Evolutionary conservation across 2,113 vertebrate species (phyloP).

Genomic region (Bambusicola thoracicus): DNA sequence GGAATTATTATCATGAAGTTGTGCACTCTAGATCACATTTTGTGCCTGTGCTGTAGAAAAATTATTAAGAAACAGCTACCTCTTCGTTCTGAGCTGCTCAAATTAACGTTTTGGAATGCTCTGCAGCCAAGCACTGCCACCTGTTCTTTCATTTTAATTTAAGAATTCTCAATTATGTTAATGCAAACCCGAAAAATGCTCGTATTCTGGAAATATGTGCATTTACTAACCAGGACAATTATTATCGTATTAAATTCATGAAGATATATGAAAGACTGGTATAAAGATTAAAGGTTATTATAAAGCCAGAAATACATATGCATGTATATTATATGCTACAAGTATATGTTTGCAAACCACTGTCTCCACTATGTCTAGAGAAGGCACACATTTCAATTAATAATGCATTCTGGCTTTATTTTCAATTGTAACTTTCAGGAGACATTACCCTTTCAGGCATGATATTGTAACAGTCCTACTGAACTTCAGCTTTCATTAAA

Average conservation of each 20-base stretch:
- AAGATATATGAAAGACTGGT: slow-evolving; percentile 43
- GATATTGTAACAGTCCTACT: slow-evolving; percentile 41
- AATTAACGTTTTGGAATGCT: slow-evolving; percentile 23
- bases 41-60: background rate
- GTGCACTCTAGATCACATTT: background rate
- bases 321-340: slow-evolving; percentile 15
- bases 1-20: slow-evolving; percentile 17
- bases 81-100: background rate
- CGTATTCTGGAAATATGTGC: slow-evolving; percentile 17
- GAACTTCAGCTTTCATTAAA: slow-evolving; percentile 49
- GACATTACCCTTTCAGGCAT: slow-evolving; percentile 49
- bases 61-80: slow-evolving; percentile 29
- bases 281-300: slow-evolving; percentile 65
- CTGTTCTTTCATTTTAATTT: slow-evolving; percentile 50
- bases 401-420: slow-evolving; percentile 46
- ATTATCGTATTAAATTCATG: slow-evolving; percentile 58
- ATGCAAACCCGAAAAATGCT: slow-evolving; percentile 12
- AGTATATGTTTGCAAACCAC: slow-evolving; percentile 64
- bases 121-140: slow-evolving; percentile 42
- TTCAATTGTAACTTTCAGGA: slow-evolving; percentile 52
- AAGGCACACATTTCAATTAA: slow-evolving; percentile 65
- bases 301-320: slow-evolving; percentile 60
- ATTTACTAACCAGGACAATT: slow-evolving; percentile 48
- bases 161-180: background rate
- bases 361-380: slow-evolving; percentile 70